phyloP scores from a whole-genome alignment of 2,797 vertebrate species.

The Pygocentrus nattereri region DNA sequence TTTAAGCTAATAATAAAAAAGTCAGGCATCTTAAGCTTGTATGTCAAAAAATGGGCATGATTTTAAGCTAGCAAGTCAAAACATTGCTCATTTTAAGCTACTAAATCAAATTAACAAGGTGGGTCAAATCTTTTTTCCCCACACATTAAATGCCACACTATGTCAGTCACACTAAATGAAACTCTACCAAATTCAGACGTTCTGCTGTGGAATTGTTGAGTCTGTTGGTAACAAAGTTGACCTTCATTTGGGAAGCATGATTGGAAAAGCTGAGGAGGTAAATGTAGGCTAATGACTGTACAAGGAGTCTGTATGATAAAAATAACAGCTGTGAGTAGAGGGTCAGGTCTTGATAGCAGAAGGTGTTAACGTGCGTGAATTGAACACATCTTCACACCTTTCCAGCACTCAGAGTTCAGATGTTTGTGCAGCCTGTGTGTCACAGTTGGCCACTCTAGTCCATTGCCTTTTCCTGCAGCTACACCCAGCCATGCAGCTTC shows the following conservation, averaged over 20 bases:
- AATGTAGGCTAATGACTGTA: background rate
- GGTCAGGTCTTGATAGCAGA: background rate
- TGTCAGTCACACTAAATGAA: background rate
- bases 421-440: background rate
- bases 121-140: background rate
- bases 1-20: too few relatives aligned
- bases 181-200: background rate
- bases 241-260: background rate
- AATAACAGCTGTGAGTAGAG: background rate
- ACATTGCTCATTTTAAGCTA: too few relatives aligned
- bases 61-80: too few relatives aligned
- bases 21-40: too few relatives aligned
- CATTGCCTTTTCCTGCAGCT: conserved; percentile 30
- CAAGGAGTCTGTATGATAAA: background rate
- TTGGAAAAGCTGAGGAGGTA: background rate
- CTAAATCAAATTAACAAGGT: background rate
- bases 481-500: conserved; percentile 45
- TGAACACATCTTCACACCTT: conserved; percentile 1
- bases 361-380: background rate
- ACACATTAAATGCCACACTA: background rate
- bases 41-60: too few relatives aligned
- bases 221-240: background rate
- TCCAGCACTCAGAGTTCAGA: background rate
- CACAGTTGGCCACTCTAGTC: conserved; percentile 3
- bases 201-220: background rate